A percentile compares a stretch with the other conserved stretches of the same genome.
Evolutionary conservation across 1,140 invertebrate genomes (phyloP).

Genomic region (Tribolium castaneum): DNA sequence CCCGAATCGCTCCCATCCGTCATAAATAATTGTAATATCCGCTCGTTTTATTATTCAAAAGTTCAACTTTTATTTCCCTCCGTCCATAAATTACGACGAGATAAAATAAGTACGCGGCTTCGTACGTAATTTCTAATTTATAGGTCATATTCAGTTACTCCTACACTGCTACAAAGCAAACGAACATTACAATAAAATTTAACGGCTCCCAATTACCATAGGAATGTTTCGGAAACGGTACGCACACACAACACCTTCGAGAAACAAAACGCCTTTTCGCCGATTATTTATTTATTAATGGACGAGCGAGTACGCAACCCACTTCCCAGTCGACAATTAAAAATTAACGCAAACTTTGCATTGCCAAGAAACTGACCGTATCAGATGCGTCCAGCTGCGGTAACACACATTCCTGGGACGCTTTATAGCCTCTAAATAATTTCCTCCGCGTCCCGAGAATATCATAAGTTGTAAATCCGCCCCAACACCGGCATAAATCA

Average conservation of each 20-base stretch:
- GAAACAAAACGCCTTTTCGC: neutral
- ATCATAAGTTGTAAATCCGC: conserved; percentile 27
- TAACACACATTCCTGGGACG: conserved; percentile 29
- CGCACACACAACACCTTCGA: neutral
- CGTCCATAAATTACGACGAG: conserved; percentile 9
- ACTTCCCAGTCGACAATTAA: neutral
- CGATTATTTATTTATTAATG: neutral
- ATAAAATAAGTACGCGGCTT: conserved; percentile 11
- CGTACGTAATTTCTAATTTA: conserved; percentile 31
- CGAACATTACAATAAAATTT: conserved; percentile 32
- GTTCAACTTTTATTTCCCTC: neutral
- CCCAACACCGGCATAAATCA: conserved; percentile 16
- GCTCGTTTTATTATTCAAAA: conserved; percentile 1
- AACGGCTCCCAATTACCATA: conserved; percentile 28
- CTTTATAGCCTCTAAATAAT: conserved; percentile 33
- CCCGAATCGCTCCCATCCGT: neutral
- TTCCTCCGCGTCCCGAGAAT: conserved; percentile 12
- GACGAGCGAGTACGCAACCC: neutral
- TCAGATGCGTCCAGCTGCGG: conserved; percentile 27
- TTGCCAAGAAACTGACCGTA: conserved; percentile 13
- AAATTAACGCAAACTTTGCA: conserved; percentile 22
- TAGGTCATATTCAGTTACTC: conserved; percentile 30
- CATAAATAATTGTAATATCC: conserved; percentile 17
- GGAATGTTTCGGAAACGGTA: conserved; percentile 9
- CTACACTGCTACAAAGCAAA: conserved; percentile 32